Base-by-base conservation (phyloP, 92 coral and sea anemone species). In the Porites cylindrica region DNA sequence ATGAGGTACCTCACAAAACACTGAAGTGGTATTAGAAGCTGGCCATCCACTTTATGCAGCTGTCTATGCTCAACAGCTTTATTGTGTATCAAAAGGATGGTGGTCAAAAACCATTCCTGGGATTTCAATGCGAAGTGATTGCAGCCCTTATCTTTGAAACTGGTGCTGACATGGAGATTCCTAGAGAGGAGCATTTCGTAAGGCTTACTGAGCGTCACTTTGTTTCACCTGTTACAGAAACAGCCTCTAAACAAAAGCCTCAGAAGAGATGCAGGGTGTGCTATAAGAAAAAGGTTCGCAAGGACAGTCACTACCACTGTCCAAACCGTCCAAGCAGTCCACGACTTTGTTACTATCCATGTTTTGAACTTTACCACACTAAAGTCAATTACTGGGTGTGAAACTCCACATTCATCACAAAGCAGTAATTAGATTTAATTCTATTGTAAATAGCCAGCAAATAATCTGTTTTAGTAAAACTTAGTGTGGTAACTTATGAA, bases 21-120 rank as follows among this genome's bases (percentile, higher is more conserved):
- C 19, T 62, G 23, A 80, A 75, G 66, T 87, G 60, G 80, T 73
- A 65, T 81, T 72, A 72, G 86, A 80, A 89, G 51, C 60, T 89
- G 10, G 83, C 83, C 78, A 80, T 89, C 13, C 85, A 89, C 52
- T 54, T 89, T 1, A 73, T 89, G 18, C 89, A 78, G 82, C 86
- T 89, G 12, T 84, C 83, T 50, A 17, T 79, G 13, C 72, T 79
- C 23, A 79, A 79, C n/a, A 79, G 59, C 51, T 79, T 61, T 65
- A 72, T 76, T 29, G 75, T 56, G 72, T 85, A 24, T 66, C 86
- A 74, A 63, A 85, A 80, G 84, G 29, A 53, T 89, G 52, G 84
- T 67, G 72, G 72, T 67, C 72, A 23, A 67, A 67, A 67, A 67
- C 24, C 72, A 67, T 67, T 67, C 47, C 72, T 24, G 13, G 72